Conservation (phyloP, 2,113 vertebrate genomes). For the Ctenomys sociabilis region DNA sequence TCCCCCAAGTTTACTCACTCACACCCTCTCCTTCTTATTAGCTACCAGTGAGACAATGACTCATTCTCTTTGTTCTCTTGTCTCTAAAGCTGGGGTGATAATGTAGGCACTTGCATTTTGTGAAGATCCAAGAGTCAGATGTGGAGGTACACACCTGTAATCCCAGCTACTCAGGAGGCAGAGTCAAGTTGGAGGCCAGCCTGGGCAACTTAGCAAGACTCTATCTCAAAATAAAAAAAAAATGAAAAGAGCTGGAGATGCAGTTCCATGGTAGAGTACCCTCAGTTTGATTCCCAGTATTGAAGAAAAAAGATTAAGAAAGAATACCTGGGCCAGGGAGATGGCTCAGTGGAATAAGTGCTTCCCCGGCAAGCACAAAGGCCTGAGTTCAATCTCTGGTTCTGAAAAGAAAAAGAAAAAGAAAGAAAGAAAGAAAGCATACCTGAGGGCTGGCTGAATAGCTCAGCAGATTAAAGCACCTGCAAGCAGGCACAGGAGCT, state of each 20-base stretch:
- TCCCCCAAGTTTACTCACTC: background rate
- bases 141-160: background rate
- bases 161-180: background rate
- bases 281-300: background rate
- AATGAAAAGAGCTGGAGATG: background rate
- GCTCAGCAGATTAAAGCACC: too few relatives aligned
- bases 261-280: background rate
- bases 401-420: too few relatives aligned
- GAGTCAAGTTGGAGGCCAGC: background rate
- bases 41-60: background rate
- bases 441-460: too few relatives aligned
- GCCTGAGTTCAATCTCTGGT: too few relatives aligned
- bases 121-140: background rate
- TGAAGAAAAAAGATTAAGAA: background rate
- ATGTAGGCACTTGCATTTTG: background rate
- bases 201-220: background rate
- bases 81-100: background rate
- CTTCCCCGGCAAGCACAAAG: too few relatives aligned
- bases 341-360: too few relatives aligned
- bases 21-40: background rate
- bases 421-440: too few relatives aligned
- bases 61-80: background rate
- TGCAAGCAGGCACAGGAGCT: too few relatives aligned
- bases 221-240: background rate
- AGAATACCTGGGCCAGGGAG: background rate